A percentile compares a stretch with the other conserved stretches of the same genome.
Evolutionary conservation across 2,888 invertebrate genomes (phyloP).

Genomic region (Neoaliturus tenellus): DNA sequence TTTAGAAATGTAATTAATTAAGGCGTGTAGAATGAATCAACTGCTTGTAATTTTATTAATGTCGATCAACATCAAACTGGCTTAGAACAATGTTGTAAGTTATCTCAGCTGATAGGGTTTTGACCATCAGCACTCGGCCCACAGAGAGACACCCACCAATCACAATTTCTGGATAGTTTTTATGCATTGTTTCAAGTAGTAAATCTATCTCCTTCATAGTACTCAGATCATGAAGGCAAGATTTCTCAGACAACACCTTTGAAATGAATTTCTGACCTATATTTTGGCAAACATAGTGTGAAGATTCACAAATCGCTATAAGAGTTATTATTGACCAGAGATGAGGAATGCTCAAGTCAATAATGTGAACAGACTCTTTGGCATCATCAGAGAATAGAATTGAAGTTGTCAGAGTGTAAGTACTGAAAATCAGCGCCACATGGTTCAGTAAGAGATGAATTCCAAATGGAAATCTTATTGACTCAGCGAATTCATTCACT

Average conservation of each 20-base stretch:
- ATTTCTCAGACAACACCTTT: background rate
- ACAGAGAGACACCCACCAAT: background rate
- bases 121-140: background rate
- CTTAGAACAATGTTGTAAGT: constrained; percentile 8
- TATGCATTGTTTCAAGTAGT: background rate
- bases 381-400: background rate
- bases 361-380: background rate
- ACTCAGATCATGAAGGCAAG: background rate
- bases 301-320: background rate
- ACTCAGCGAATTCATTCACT: background rate
- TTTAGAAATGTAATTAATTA: too few relatives aligned
- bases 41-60: background rate
- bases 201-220: constrained; percentile 4
- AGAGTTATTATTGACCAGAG: background rate
- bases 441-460: background rate
- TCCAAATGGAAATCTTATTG: background rate
- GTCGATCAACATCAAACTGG: background rate
- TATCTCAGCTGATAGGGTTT: background rate
- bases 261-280: constrained; percentile 6
- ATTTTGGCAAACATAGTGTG: background rate
- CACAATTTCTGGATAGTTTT: background rate
- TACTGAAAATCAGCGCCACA: background rate
- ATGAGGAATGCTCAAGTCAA: background rate
- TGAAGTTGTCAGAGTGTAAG: background rate
- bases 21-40: too few relatives aligned